Evolutionary conservation across 2,888 invertebrate genomes (phyloP).

Genomic region (Lepidochrysops patricia): DNA sequence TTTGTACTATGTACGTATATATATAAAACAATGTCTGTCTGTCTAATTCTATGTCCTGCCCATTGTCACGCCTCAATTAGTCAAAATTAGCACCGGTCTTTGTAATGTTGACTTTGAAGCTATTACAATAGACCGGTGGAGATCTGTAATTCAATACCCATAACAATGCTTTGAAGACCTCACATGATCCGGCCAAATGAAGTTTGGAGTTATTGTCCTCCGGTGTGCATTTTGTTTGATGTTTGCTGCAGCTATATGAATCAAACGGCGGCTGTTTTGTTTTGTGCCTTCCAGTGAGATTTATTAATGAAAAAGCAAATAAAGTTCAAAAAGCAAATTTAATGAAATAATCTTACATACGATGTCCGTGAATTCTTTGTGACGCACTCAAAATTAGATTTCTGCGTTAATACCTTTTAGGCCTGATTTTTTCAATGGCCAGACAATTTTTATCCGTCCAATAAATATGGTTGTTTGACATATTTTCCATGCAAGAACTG

Average conservation of each 20-base stretch:
- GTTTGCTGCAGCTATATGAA: not conserved
- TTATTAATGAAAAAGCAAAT: too few species aligned
- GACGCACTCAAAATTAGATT: not conserved
- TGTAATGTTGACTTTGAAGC: not conserved
- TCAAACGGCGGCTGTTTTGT: not conserved
- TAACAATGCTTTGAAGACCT: not conserved
- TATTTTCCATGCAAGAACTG: too few species aligned
- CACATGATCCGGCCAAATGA: not conserved
- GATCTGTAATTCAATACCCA: not conserved
- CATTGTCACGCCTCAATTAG: not conserved
- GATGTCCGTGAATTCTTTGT: too few species aligned
- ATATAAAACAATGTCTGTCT: too few species aligned
- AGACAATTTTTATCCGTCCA: too few species aligned
- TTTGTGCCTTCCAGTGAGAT: not conserved
- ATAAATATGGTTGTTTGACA: too few species aligned
- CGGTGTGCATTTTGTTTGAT: slow-evolving; percentile 1
- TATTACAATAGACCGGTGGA: not conserved
- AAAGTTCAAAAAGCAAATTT: too few species aligned
- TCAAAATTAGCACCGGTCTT: not conserved
- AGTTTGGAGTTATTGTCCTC: not conserved
- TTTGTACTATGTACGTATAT: too few species aligned
- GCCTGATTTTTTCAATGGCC: too few species aligned
- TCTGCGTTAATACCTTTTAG: too few species aligned
- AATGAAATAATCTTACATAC: too few species aligned
- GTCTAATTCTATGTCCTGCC: not conserved